Base-by-base conservation (phyloP, 2,888 invertebrate genomes). In the Acrobasis consociella region DNA sequence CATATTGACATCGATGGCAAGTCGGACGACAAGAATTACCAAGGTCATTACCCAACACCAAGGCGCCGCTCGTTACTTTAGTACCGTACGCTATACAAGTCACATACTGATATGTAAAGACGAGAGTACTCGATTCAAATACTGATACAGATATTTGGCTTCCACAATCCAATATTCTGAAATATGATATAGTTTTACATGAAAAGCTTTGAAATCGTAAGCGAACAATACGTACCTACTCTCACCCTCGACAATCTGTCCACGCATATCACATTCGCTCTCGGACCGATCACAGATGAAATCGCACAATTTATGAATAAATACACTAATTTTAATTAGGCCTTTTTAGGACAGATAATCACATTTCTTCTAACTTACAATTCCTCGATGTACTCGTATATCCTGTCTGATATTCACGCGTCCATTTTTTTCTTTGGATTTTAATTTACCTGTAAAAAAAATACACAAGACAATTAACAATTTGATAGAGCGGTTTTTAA, bases 301-400 rank as follows among this genome's bases (percentile, higher is more conserved):
- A 81, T 83, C 87, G 84, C 86, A 84, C 83, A 79, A 55, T 81
- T 84, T 87, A 87, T 80, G 77, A 86, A 85, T 87, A 88, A 87
- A 87, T 87, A 89, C 78, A 85, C 85, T 92, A 89, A 86, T 81
- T 87, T 88, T 91, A 91, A 89, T 92, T 92, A 92, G 91, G 91
- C 91, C 91, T 86, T 91, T 86, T 86, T 89, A 90, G 91, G 91
- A 91, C 89, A 90, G 87, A 88, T 87, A 87, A 90, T 89, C 91
- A 91, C 90, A 90, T 82, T 88, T 88, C 80, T 77, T 82, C 79
- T 85, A 86, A 87, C 81, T 87, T 83, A 86, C 85, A 83, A 88
- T 83, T 82, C 80, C 81, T 82, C 77, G 71, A 80, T 76, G 77
- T 75, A n/a, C n/a, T n/a, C n/a, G n/a, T n/a, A 73, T 73, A 73